A percentile compares a stretch with the other conserved stretches of the same genome.
These are phyloP conservation scores for Notarius lentiginosus DNA, from an alignment of 2,113 vertebrate species.

Conservation along the genomic window DNA sequence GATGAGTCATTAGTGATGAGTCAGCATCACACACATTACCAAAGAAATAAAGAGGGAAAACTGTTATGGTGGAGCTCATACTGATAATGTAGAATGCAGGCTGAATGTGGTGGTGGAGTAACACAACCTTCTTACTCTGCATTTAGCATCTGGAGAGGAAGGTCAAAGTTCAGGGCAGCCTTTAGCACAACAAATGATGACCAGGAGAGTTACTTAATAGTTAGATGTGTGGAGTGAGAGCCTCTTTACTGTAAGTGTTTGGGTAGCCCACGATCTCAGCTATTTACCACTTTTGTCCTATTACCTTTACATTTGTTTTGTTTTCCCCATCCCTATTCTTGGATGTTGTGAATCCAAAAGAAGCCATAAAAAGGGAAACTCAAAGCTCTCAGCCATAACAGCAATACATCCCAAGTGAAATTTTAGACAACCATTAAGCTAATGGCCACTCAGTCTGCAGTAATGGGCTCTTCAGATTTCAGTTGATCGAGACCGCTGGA, in stretches of 20 bases:
- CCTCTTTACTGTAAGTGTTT: constrained; percentile 33
- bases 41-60: neutral
- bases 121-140: constrained; percentile 57
- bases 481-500: constrained; percentile 44
- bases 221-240: constrained; percentile 10
- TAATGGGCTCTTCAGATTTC: constrained; percentile 52
- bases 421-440: constrained; percentile 77
- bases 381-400: constrained; percentile 75
- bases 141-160: constrained; percentile 58
- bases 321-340: constrained; percentile 65
- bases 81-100: constrained; percentile 20
- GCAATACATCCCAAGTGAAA: constrained; percentile 74
- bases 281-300: constrained; percentile 47
- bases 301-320: constrained; percentile 66
- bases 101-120: constrained; percentile 51
- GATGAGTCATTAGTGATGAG: constrained; percentile 19
- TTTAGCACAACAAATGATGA: constrained; percentile 14
- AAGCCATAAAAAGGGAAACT: constrained; percentile 73
- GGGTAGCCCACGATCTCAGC: constrained; percentile 41
- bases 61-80: neutral
- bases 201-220: constrained; percentile 41
- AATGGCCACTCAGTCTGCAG: constrained; percentile 70
- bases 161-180: constrained; percentile 34
- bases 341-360: constrained; percentile 71
- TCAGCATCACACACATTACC: neutral